Conservation (phyloP, 2,888 invertebrate genomes). For the Aromia moschata region DNA sequence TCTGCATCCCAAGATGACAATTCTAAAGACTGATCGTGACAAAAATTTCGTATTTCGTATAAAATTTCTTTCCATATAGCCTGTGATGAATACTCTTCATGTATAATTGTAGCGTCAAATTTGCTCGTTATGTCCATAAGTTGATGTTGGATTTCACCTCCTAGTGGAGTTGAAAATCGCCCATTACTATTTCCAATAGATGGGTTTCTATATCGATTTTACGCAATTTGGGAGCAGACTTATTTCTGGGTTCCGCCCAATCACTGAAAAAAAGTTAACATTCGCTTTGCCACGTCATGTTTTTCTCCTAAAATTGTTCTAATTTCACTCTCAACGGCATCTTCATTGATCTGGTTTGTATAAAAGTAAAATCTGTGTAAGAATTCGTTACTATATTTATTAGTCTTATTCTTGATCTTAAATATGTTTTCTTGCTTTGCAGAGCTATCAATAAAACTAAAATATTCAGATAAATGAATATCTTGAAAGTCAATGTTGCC, state of each 20-base stretch:
- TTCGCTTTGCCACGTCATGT: background rate
- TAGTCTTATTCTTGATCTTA: constrained; percentile 16
- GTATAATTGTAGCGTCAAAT: constrained; percentile 13
- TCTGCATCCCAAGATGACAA: constrained; percentile 15
- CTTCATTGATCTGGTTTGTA: constrained; percentile 18
- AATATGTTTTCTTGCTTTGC: background rate
- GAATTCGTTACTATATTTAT: constrained; percentile 12
- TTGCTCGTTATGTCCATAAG: background rate
- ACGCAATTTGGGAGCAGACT: background rate
- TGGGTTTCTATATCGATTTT: constrained; percentile 12
- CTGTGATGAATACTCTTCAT: constrained; percentile 11
- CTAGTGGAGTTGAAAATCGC: constrained; percentile 8
- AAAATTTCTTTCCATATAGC: constrained; percentile 24
- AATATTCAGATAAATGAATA: background rate
- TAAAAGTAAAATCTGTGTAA: constrained; percentile 22
- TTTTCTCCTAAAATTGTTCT: background rate
- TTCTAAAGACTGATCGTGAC: constrained; percentile 2
- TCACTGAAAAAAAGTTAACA: constrained; percentile 11
- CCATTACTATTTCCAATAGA: constrained; percentile 4
- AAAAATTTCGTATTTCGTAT: constrained; percentile 7
- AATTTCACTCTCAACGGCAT: constrained; percentile 4
- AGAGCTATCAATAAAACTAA: constrained; percentile 15
- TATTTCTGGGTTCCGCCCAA: constrained; percentile 2
- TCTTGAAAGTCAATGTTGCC: constrained; percentile 15
- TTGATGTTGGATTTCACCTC: background rate